Conservation (phyloP, 2,888 invertebrate genomes). For the Ophion slaviceki region DNA sequence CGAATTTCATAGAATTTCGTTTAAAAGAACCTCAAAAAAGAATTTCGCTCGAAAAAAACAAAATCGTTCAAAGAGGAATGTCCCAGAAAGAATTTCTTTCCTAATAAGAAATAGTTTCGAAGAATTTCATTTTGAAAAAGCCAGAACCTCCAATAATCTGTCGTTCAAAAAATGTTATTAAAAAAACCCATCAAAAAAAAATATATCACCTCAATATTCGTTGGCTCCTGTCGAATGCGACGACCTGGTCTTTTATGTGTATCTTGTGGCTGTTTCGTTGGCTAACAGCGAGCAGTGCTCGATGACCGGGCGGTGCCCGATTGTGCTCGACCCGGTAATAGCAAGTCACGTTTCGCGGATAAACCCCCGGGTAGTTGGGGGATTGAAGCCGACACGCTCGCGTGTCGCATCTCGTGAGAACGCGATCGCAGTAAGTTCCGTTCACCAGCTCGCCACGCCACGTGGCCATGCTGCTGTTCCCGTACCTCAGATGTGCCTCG, state of each 20-base stretch:
- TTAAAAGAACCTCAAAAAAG: too few relatives aligned
- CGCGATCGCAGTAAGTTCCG: constrained; percentile 92
- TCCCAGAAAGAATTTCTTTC: not conserved
- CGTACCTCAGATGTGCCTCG: constrained; percentile 91
- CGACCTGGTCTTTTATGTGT: constrained; percentile 91
- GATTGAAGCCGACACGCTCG: constrained; percentile 91
- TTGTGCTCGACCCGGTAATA: constrained; percentile 89
- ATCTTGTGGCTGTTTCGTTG: constrained; percentile 92
- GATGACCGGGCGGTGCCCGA: constrained; percentile 88
- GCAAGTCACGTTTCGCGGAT: constrained; percentile 94
- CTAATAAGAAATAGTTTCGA: not conserved
- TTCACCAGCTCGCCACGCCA: constrained; percentile 91
- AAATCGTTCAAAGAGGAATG: not conserved
- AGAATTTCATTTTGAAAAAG: not conserved
- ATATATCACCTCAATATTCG: constrained; percentile 87
- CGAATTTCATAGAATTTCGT: not conserved
- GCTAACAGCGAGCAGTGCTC: constrained; percentile 90
- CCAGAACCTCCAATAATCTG: not conserved
- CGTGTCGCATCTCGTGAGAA: constrained; percentile 91
- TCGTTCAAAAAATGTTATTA: not conserved
- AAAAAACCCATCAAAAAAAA: not conserved
- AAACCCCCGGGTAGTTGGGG: constrained; percentile 95
- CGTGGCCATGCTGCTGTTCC: constrained; percentile 89
- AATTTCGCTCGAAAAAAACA: not conserved
- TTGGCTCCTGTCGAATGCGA: constrained; percentile 91